phyloP scores from a whole-genome alignment of 2,888 invertebrate species.

The Cheilosia grossa region DNA sequence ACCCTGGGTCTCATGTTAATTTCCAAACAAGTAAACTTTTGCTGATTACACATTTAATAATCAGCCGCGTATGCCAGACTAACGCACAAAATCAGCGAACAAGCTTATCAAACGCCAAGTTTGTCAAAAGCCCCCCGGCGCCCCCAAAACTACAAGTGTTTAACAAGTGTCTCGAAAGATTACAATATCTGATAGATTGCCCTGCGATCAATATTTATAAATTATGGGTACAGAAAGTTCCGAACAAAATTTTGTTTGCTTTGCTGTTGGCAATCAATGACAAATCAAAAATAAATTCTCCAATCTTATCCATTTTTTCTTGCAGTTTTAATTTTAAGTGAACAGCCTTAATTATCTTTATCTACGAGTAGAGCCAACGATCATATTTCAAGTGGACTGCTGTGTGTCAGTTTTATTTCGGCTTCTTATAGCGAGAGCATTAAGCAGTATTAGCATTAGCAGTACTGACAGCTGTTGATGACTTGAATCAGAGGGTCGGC shows the following conservation, averaged over 20 bases:
- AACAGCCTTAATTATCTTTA: background rate
- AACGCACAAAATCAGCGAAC: too few species aligned
- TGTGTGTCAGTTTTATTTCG: background rate
- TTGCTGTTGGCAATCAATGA: background rate
- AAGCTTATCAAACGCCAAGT: background rate
- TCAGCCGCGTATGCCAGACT: too few species aligned
- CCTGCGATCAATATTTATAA: background rate
- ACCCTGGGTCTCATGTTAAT: too few species aligned
- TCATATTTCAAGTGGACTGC: background rate
- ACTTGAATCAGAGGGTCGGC: background rate
- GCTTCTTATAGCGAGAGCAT: background rate
- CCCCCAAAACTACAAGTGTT: background rate
- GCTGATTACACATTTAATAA: too few species aligned
- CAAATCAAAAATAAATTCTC: background rate
- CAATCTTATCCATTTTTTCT: background rate
- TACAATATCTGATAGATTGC: conserved; percentile 1
- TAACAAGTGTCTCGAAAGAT: background rate
- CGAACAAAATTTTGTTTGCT: background rate
- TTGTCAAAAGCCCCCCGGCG: background rate
- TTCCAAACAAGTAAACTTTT: too few species aligned
- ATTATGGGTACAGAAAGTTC: too few species aligned
- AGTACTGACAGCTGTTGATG: background rate
- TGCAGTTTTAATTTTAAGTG: background rate
- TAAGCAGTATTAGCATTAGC: background rate
- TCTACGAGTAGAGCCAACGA: background rate